Evolutionary conservation across 2,113 vertebrate genomes (phyloP).

Genomic region (Bubo bubo): DNA sequence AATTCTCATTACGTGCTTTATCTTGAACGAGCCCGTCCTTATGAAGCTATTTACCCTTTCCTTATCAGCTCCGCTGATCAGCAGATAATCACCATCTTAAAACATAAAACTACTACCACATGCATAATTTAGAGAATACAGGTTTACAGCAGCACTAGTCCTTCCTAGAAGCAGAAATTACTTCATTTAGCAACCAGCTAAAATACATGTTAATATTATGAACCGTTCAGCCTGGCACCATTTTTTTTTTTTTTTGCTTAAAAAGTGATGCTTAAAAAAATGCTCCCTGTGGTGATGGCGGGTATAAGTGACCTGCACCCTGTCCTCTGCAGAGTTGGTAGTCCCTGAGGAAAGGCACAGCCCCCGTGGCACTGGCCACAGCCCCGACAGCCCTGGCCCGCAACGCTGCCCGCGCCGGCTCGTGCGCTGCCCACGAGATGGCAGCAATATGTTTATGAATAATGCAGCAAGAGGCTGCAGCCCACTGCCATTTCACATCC

Average conservation of each 20-base stretch:
- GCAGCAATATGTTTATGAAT: conserved; percentile 87
- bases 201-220: neutral
- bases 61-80: neutral
- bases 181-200: conserved; percentile 49
- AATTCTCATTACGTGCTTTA: neutral
- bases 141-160: neutral
- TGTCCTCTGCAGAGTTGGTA: neutral
- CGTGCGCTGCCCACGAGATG: conserved; percentile 82
- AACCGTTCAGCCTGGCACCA: neutral
- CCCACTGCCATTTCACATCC: conserved; percentile 48
- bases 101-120: neutral
- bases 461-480: conserved; percentile 66
- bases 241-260: neutral
- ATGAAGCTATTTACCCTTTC: neutral
- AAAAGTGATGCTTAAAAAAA: neutral
- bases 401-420: neutral
- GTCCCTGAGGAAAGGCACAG: neutral
- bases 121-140: neutral
- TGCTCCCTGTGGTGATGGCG: fast-evolving
- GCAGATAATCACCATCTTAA: neutral
- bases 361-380: neutral
- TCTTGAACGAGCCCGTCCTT: neutral
- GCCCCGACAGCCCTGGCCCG: neutral
- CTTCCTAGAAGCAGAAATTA: conserved; percentile 3
- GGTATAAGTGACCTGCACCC: neutral